Percentiles rank a stretch among this genome's conserved stretches.
phyloP scores from a whole-genome alignment of 2,888 invertebrate genomes.

The Bhutanitis thaidina region DNA sequence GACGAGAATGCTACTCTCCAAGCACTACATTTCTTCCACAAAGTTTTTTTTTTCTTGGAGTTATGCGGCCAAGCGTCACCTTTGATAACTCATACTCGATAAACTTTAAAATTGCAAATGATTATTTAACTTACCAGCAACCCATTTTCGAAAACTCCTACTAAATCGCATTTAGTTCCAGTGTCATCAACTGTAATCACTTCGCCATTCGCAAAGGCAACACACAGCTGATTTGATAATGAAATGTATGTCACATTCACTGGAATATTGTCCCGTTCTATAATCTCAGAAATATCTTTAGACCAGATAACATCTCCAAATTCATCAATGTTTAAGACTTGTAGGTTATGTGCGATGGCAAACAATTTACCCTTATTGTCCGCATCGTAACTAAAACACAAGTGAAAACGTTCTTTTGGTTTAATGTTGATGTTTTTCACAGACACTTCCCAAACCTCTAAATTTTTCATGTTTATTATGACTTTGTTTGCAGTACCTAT shows the following conservation, averaged over 20 bases:
- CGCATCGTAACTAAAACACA: slow-evolving; percentile 58
- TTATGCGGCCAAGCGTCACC: no score
- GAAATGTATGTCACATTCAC: slow-evolving; percentile 60
- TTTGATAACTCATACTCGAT: no score
- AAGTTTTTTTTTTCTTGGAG: no score
- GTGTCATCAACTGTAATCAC: slow-evolving; percentile 49
- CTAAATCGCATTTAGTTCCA: slow-evolving; percentile 45
- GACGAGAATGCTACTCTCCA: no score
- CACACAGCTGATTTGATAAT: slow-evolving; percentile 51
- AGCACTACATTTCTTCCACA: no score
- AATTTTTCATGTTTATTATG: slow-evolving; percentile 49
- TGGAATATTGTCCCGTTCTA: slow-evolving; percentile 65
- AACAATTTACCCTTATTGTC: slow-evolving; percentile 51
- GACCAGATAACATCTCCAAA: slow-evolving; percentile 51
- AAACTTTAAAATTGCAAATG: neutral
- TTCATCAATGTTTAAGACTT: slow-evolving; percentile 46
- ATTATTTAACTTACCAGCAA: slow-evolving; percentile 52
- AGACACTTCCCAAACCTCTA: slow-evolving; percentile 55
- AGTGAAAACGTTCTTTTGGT: slow-evolving; percentile 36
- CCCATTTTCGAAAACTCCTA: slow-evolving; percentile 56
- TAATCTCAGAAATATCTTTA: slow-evolving; percentile 43
- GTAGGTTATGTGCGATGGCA: slow-evolving; percentile 59
- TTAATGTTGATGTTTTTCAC: slow-evolving; percentile 39
- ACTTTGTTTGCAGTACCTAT: no score
- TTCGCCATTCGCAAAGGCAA: slow-evolving; percentile 64